Percentiles rank a stretch among this genome's conserved stretches.
phyloP scores from a whole-genome alignment of 2,797 vertebrate genomes.

The Distichodus sexfasciatus region DNA sequence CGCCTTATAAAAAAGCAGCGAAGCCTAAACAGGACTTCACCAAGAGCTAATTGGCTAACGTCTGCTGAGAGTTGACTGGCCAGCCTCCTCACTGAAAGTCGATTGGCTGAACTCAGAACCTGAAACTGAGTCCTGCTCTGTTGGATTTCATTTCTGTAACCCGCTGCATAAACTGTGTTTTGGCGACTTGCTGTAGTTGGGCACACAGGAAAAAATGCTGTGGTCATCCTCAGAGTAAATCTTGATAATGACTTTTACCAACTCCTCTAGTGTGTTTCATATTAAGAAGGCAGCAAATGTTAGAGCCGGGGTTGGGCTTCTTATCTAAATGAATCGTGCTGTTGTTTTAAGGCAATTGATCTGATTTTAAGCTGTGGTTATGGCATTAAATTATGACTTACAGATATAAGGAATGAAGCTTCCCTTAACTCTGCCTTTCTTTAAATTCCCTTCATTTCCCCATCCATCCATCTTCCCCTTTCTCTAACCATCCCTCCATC shows the following conservation, averaged over 20 bases:
- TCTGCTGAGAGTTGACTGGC: neutral
- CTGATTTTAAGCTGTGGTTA: neutral
- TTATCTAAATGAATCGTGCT: neutral
- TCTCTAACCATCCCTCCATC: neutral
- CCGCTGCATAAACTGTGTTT: neutral
- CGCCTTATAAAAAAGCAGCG: neutral
- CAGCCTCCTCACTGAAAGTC: neutral
- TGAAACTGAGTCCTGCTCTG: no score
- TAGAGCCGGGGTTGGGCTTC: neutral
- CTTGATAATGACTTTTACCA: conserved; percentile 1
- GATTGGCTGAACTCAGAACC: neutral
- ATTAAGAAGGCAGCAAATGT: neutral
- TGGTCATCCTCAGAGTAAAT: conserved; percentile 3
- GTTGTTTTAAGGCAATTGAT: neutral
- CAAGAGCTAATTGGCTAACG: neutral
- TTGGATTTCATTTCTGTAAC: neutral
- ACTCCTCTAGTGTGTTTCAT: neutral
- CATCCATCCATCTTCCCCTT: no score
- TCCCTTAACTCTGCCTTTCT: no score
- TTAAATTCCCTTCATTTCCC: no score
- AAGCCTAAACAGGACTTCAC: neutral
- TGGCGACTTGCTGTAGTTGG: neutral
- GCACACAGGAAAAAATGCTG: conserved; percentile 4
- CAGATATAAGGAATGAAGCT: no score
- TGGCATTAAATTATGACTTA: no score